Base-by-base conservation (phyloP, 2,113 vertebrate species). In the Marcusenius ussheri region DNA sequence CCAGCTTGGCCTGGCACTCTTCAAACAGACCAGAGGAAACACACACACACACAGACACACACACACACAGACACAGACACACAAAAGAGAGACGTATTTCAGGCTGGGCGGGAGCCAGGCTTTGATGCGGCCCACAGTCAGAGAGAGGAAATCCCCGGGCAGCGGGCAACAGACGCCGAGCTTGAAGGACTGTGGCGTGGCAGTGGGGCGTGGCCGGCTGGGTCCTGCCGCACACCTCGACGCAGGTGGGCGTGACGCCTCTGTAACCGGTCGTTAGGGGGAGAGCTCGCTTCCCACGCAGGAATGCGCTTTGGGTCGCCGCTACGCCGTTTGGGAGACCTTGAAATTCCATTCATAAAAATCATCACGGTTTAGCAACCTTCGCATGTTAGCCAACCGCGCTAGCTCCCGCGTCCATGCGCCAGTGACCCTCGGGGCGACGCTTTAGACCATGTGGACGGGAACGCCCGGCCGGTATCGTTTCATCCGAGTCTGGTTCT, bases 11-110 rank as follows among this genome's bases (percentile, higher is more conserved):
- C 94, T 93, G 91, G 42, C 88, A 92, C 92, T 91, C 89, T 90
- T 93, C 92, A 91, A 89, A 92, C 90, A 91, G 90, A 84, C 92
- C 91, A 91, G 90, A 92, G 92, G 31, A 58, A 42, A 62, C 27
- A 49, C 66, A 74, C 13, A 47, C 2, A n/a, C 66, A 70, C 51
- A 53, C 51, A 56, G 19, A 56, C 24, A n/a, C 58, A 10, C 70
- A 77, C 13, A 27, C 31, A 77, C 56, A 58, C 56, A 66, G n/a
- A 27, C 58, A 31, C 62, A 70, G 1, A 83, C 42, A 45, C 42
- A 90, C 35, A 83, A 83, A 84, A 84, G 39, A 84, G 83, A 89
- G 87, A 46, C n/a, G 6, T 70, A 87, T 88, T 77, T 46, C 88
- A 56, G 80, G 88, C 91, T 77, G 47, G 86, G 90, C 47, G 66